Percentiles rank a stretch among this genome's conserved stretches.
phyloP scores from a whole-genome alignment of 2,113 vertebrate genomes.

The Albula glossodonta region DNA sequence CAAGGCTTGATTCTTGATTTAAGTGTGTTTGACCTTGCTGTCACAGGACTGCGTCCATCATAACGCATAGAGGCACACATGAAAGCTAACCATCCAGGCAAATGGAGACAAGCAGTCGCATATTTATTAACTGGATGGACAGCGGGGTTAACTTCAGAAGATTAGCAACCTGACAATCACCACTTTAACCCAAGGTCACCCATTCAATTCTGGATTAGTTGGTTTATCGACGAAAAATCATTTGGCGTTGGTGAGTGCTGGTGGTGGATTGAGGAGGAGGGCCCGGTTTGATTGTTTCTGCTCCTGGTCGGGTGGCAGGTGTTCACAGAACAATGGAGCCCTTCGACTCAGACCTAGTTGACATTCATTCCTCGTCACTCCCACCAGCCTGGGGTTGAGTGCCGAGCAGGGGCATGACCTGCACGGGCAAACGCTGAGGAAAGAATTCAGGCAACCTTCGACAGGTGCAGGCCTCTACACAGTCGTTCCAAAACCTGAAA shows the following conservation, averaged over 20 bases:
- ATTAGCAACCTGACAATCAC: constrained; percentile 42
- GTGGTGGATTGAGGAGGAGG: constrained; percentile 36
- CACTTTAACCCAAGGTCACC: constrained; percentile 52
- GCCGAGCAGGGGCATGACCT: constrained; percentile 14
- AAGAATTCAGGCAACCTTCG: not conserved
- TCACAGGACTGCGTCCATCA: not conserved
- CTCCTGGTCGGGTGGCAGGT: constrained; percentile 31
- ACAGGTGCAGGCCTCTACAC: not conserved
- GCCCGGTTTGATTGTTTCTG: constrained; percentile 18
- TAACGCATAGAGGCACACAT: not conserved
- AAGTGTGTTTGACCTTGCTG: constrained; percentile 14
- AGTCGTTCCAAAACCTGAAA: not conserved
- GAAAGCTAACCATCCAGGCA: not conserved
- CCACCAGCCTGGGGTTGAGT: constrained; percentile 30
- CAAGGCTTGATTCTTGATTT: constrained; percentile 8
- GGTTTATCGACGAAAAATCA: constrained; percentile 53
- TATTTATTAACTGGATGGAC: constrained; percentile 5
- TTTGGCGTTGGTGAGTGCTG: constrained; percentile 35
- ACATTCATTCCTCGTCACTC: constrained; percentile 24
- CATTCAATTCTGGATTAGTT: constrained; percentile 36
- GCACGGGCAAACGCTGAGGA: not conserved
- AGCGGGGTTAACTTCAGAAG: constrained; percentile 33
- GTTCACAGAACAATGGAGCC: constrained; percentile 28
- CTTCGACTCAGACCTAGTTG: constrained; percentile 22
- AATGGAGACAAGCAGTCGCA: not conserved